Conservation (phyloP, 2,113 vertebrate species). For the Oncorhynchus tshawytscha region DNA sequence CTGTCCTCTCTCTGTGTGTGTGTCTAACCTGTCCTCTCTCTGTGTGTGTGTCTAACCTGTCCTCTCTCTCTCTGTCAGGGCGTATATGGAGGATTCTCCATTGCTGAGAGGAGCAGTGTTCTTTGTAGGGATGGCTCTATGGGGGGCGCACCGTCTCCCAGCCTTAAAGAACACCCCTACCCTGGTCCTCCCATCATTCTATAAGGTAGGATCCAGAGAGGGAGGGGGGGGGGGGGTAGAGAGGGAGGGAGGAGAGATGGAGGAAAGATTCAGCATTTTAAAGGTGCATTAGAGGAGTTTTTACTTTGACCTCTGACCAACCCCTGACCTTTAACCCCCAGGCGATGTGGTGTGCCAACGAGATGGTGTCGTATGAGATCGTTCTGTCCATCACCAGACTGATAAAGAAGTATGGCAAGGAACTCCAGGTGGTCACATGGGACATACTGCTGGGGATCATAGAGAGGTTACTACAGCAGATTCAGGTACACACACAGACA, state of each 20-base stretch:
- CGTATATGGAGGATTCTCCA: constrained; percentile 88
- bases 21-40: too few species aligned
- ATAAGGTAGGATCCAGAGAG: constrained; percentile 77
- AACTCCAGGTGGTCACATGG: constrained; percentile 94
- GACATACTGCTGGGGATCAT: constrained; percentile 89
- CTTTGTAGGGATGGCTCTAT: constrained; percentile 99
- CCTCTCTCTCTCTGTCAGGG: constrained; percentile 59
- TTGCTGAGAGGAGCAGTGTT: constrained; percentile 94
- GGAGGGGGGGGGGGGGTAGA: too few species aligned
- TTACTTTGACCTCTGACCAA: constrained; percentile 15
- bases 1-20: too few species aligned
- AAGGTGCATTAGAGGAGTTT: neutral
- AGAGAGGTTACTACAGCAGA: constrained; percentile 87
- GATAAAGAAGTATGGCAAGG: constrained; percentile 92
- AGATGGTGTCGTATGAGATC: constrained; percentile 97
- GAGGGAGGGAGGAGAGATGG: too few species aligned
- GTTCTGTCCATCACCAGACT: constrained; percentile 92
- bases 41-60: too few species aligned
- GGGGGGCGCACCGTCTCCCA: constrained; percentile 91
- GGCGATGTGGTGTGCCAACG: constrained; percentile 94
- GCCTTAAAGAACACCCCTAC: constrained; percentile 96
- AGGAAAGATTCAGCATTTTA: neutral
- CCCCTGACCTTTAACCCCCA: constrained; percentile 42
- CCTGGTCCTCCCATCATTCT: constrained; percentile 93
- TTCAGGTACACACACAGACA: constrained; percentile 63